Evolutionary conservation across 2,797 vertebrate species (phyloP).

Genomic region (Poecilia picta): DNA sequence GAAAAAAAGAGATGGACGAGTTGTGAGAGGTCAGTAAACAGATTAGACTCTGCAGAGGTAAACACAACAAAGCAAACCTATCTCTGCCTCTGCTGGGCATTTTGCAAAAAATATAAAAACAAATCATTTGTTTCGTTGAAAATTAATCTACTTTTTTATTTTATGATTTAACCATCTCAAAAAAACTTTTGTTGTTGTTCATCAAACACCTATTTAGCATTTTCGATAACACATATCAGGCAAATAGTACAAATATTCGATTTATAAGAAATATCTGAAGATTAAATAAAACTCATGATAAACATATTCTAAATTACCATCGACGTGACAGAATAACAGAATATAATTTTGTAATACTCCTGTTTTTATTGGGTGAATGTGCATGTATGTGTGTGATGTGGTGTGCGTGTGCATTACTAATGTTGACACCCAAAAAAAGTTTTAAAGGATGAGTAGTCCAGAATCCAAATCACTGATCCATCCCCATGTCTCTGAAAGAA

Average conservation of each 20-base stretch:
- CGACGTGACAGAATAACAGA: background rate
- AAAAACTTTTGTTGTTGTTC: background rate
- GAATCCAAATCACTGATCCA: background rate
- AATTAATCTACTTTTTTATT: background rate
- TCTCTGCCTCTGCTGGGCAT: slow-evolving; percentile 17
- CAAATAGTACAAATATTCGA: background rate
- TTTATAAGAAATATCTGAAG: background rate
- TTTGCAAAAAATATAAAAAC: background rate
- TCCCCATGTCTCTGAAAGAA: background rate
- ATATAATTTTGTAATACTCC: background rate
- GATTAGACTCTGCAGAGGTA: slow-evolving; percentile 32
- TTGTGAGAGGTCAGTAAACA: slow-evolving; percentile 53
- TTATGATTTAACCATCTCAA: background rate
- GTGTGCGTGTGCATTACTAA: background rate
- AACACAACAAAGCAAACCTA: background rate
- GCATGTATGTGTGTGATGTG: background rate
- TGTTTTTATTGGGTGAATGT: background rate
- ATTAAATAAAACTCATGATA: background rate
- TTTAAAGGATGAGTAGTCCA: background rate
- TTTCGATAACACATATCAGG: background rate
- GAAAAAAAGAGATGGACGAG: slow-evolving; percentile 51
- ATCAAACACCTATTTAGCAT: background rate
- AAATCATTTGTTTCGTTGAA: background rate
- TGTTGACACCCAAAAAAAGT: background rate
- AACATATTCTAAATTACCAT: background rate